A percentile compares a stretch with the other conserved stretches of the same genome.
phyloP scores from a whole-genome alignment of 2,888 invertebrate species.

The Marasmarcha lunaedactyla region DNA sequence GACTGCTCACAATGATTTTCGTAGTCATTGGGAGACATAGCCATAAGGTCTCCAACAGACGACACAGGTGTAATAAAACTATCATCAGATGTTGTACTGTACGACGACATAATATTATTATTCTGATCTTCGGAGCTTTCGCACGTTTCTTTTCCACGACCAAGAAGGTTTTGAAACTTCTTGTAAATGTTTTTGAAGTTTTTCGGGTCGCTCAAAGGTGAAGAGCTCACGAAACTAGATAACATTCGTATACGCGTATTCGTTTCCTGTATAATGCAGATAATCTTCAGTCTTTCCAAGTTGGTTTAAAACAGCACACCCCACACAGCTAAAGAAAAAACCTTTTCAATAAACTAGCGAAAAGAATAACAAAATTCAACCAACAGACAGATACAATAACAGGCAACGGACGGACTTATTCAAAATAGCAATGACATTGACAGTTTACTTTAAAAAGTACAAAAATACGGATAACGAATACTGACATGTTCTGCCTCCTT shows the following conservation, averaged over 20 bases:
- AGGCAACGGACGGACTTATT: not conserved
- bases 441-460: no score
- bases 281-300: no score
- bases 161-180: slow-evolving; percentile 33
- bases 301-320: no score
- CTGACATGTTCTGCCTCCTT: no score
- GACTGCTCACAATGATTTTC: slow-evolving; percentile 23
- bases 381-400: no score
- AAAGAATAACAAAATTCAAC: not conserved
- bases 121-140: slow-evolving; percentile 10
- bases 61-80: slow-evolving; percentile 45
- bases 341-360: not conserved
- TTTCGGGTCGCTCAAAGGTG: slow-evolving; percentile 26
- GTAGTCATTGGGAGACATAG: slow-evolving; percentile 38
- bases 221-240: slow-evolving; percentile 29
- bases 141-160: slow-evolving; percentile 20
- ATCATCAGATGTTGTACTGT: slow-evolving; percentile 37
- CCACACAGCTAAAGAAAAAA: not conserved
- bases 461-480: no score
- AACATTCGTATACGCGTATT: slow-evolving; percentile 47
- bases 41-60: slow-evolving; percentile 48
- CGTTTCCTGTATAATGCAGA: no score
- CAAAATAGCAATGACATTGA: no score
- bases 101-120: slow-evolving; percentile 34
- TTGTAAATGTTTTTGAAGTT: slow-evolving; percentile 31